phyloP scores from a whole-genome alignment of 2,113 vertebrate genomes.

The Brachirus orientalis region DNA sequence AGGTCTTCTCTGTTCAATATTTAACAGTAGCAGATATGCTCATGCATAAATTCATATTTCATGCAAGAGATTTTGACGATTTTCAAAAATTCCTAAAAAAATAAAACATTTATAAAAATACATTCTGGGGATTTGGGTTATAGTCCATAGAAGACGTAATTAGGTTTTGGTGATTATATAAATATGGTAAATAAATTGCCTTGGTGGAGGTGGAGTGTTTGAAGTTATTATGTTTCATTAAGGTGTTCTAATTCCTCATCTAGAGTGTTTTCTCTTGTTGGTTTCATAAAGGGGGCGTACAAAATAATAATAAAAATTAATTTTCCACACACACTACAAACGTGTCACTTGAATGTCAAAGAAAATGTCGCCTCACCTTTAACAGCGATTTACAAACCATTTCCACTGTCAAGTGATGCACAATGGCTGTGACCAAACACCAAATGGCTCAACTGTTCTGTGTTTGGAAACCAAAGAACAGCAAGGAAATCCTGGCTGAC shows the following conservation, averaged over 20 bases:
- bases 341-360: constrained; percentile 2
- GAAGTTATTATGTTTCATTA: no score
- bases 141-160: no score
- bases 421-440: constrained; percentile 7
- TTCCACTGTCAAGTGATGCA: constrained; percentile 34
- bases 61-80: not conserved
- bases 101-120: no score
- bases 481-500: constrained; percentile 6
- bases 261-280: no score
- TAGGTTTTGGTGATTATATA: no score
- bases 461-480: constrained; percentile 5
- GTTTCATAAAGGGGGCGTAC: no score
- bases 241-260: no score
- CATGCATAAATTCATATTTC: constrained; percentile 7
- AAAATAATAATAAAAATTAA: no score
- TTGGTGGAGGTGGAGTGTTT: no score
- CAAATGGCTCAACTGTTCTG: constrained; percentile 18
- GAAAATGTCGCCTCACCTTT: constrained; percentile 10
- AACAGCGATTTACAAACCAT: constrained; percentile 21
- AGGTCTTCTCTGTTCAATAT: not conserved
- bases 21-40: not conserved
- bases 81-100: no score
- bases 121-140: no score
- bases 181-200: no score
- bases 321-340: constrained; percentile 3